These are phyloP conservation scores for Alca torda DNA, from an alignment of 2,797 vertebrate species.

Conservation along the genomic window DNA sequence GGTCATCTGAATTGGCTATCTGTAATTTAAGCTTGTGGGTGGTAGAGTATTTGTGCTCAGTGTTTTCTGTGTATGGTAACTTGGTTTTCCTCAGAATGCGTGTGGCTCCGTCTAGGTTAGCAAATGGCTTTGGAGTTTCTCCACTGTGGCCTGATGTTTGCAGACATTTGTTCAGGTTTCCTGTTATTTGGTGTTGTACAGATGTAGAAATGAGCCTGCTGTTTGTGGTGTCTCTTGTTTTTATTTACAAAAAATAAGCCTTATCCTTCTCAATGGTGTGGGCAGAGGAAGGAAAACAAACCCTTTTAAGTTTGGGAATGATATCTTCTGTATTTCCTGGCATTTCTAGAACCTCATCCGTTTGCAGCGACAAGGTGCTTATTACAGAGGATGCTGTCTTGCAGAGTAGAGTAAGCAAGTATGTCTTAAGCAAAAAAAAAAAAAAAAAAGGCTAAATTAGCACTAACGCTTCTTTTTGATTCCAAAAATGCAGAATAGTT, in stretches of 20 bases:
- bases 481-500: neutral
- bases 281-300: slow-evolving; percentile 11
- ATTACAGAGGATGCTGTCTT: neutral
- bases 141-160: neutral
- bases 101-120: slow-evolving; percentile 10
- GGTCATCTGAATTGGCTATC: neutral
- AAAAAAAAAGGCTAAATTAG: neutral
- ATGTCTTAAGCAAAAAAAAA: neutral
- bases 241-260: neutral
- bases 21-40: slow-evolving; percentile 24
- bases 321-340: neutral
- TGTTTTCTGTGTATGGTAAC: neutral
- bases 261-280: neutral
- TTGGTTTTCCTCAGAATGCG: slow-evolving; percentile 2
- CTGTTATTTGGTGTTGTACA: neutral
- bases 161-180: neutral
- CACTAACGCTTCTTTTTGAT: neutral
- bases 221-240: neutral
- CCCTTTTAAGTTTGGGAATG: neutral
- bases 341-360: neutral
- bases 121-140: neutral
- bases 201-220: neutral
- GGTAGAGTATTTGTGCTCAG: neutral
- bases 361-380: neutral
- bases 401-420: neutral